Evolutionary conservation across 2,797 vertebrate genomes (phyloP), one percentile per base, ranked within the genome.

Genomic region (Pagetopsis macropterus): DNA sequence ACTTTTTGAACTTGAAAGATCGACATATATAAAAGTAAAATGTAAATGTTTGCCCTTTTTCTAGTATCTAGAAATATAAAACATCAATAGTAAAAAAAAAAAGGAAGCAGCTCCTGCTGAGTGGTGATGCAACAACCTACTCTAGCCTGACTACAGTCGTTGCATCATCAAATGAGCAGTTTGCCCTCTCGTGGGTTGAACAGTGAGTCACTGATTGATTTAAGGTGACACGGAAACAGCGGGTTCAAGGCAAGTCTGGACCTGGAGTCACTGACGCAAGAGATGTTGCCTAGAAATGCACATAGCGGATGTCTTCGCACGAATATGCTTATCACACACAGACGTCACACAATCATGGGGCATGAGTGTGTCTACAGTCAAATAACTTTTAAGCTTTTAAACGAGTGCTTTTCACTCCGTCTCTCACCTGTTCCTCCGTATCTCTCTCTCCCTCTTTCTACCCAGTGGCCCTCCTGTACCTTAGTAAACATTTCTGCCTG

Each of bases 401-500:
- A 27, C 2, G 17, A 68, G 46, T 64, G 37, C 69, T 33, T 80
- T 60, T 31, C 17, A 70, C 70, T 37, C 66, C 17, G 4, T 67
- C 55, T 33, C 67, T 71, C 51, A 50, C 37, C 68, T 73, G 50
- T 40, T 4, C 48, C 49, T 57, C 62, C 19, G 21, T 55, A 55
- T 76, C 51, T 64, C 60, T 75, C 64, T 44, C 54, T 82, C 37
- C 57, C 5, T 70, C 57, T 76, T 66, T 82, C 17, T 68, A 62
- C 78, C 79, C 4, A 11, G 73, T 59, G 71, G 68, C 70, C 81
- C 56, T 63, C 65, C 51, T 81, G 68, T 79, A 86, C 79, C 48
- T 85, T 46, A 72, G 81, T 87, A 88, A 92, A 91, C 88, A 86
- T 87, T 83, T 87, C 76, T 21, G 33, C 76, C 72, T 81, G 83